phyloP scores from a whole-genome alignment of 2,797 vertebrate species.

The Hippoglossus hippoglossus region DNA sequence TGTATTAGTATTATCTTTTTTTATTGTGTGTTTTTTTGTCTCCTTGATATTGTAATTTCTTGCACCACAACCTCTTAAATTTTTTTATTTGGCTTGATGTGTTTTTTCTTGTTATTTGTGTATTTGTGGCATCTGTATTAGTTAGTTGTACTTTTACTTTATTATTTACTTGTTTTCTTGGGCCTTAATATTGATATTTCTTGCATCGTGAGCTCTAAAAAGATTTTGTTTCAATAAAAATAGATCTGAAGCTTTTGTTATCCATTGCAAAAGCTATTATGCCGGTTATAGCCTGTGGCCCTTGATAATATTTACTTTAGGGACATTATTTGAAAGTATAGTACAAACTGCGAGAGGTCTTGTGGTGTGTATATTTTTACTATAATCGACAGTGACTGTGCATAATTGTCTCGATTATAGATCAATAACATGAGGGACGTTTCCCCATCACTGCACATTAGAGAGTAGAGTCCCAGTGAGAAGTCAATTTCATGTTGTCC shows the following conservation, averaged over 20 bases:
- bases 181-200: neutral
- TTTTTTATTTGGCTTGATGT: no score
- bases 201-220: neutral
- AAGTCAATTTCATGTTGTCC: conserved; percentile 72
- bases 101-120: no score
- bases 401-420: conserved; percentile 46
- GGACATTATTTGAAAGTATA: neutral
- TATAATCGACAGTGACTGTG: conserved; percentile 12
- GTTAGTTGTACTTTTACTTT: neutral
- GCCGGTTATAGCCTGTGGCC: neutral
- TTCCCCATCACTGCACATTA: conserved; percentile 21
- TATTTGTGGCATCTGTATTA: no score
- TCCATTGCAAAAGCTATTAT: neutral
- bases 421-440: conserved; percentile 14
- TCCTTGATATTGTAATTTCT: no score
- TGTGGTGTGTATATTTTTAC: conserved; percentile 5
- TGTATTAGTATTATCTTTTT: neutral
- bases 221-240: neutral
- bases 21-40: no score
- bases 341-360: neutral
- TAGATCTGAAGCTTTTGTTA: neutral
- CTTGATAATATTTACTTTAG: neutral
- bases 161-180: neutral
- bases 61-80: no score
- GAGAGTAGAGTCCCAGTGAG: conserved; percentile 46